A percentile compares a stretch with the other conserved stretches of the same genome.
Evolutionary conservation across 2,888 invertebrate species (phyloP).

Genomic region (Ctenicera cuprea): DNA sequence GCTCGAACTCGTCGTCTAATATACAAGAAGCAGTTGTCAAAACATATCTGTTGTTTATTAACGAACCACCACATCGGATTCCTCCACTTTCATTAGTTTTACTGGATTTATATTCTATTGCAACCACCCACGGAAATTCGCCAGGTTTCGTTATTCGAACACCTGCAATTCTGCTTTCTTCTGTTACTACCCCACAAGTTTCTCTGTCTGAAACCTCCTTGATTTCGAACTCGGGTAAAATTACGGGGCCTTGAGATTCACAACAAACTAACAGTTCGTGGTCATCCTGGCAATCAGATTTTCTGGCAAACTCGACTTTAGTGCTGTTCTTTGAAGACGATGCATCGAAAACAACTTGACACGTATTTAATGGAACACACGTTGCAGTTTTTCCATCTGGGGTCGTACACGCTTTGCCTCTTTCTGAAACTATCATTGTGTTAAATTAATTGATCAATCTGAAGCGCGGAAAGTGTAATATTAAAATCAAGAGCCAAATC

Average conservation of each 20-base stretch:
- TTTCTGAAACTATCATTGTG: conserved; percentile 25
- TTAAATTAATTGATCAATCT: too few relatives aligned
- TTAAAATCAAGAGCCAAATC: too few relatives aligned
- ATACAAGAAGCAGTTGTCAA: conserved; percentile 72
- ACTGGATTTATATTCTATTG: conserved; percentile 68
- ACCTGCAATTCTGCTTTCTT: conserved; percentile 50
- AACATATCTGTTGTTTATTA: conserved; percentile 72
- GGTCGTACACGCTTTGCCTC: conserved; percentile 60
- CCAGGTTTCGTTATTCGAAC: conserved; percentile 67
- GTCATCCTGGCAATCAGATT: conserved; percentile 74
- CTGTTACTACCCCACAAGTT: conserved; percentile 30
- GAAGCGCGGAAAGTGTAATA: too few relatives aligned
- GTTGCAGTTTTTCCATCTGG: conserved; percentile 61
- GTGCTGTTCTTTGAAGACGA: not conserved
- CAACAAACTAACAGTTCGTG: conserved; percentile 73
- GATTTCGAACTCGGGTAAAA: not conserved
- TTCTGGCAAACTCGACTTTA: conserved; percentile 65
- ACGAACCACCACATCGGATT: conserved; percentile 68
- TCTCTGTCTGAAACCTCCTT: conserved; percentile 8
- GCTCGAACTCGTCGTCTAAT: not conserved
- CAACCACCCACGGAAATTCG: conserved; percentile 71
- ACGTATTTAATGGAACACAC: too few relatives aligned
- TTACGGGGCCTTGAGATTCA: conserved; percentile 42
- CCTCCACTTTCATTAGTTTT: conserved; percentile 31
- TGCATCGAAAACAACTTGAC: not conserved